Evolutionary conservation across 2,888 invertebrate genomes (phyloP), one percentile per base, ranked within the genome.

Genomic region (Villa cingulata): DNA sequence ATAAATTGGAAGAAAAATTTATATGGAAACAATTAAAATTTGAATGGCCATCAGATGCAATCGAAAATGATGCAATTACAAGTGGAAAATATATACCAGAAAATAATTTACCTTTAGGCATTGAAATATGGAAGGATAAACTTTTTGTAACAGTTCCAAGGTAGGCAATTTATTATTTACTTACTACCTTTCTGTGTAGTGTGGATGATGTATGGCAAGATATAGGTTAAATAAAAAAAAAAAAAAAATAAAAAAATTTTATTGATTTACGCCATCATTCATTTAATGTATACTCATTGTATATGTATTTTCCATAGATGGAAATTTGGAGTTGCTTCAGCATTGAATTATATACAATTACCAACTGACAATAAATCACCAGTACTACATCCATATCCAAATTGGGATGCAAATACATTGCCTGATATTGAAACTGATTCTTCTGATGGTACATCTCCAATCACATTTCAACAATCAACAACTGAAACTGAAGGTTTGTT

Each of bases 351-450:
- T 58, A 66, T 85, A 20, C 74, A 78, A 48, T 55, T 83, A 12
- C 57, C 62, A 0, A 56, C 57, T 5, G 70, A 72, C 37, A 75
- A 78, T 56, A 81, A 81, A 65, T 86, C 89, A 56, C 82, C 85
- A 20, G 68, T 70, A 14, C 64, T 88, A 27, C 79, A 72, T 43
- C 86, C 88, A 0, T 89, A 87, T 61, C 88, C 88, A 4, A 77
- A 76, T 54, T 81, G 81, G 73, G 74, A 81, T 57, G 81, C 86
- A 18, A 92, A 92, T 63, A 78, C 81, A 39, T 74, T 94, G 42
- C 79, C 78, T 41, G 29, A 32, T 12, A 12, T 32, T 32, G 29
- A 14, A 32, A 12, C 29, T 12, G 29, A 1, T 7, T 23, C 23
- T 23, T n/a, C n/a, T n/a, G n/a, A n/a, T n/a, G n/a, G n/a, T n/a